Percentiles rank a stretch among this genome's conserved stretches.
phyloP scores from a whole-genome alignment of 2,113 vertebrate species.

The Seriola aureovittata region DNA sequence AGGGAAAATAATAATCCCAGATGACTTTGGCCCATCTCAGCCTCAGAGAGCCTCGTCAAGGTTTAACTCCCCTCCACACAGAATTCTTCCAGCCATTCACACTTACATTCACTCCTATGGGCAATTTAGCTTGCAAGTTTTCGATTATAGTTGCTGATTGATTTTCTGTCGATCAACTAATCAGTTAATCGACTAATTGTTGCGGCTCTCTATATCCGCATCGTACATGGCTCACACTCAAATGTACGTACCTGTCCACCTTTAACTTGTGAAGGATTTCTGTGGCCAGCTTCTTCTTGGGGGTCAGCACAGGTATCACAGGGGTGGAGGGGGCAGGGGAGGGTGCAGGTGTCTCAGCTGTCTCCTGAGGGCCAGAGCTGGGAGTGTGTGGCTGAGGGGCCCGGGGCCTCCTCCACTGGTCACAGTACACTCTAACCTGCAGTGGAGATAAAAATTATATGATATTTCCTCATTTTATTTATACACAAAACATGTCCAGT shows the following conservation, averaged over 20 bases:
- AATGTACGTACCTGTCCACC: constrained; percentile 66
- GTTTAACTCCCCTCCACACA: neutral
- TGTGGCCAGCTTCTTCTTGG: constrained; percentile 70
- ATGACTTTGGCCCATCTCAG: neutral
- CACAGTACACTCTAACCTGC: constrained; percentile 73
- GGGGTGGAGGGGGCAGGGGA: neutral
- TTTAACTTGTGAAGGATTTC: constrained; percentile 71
- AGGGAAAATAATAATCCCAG: neutral
- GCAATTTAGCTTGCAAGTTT: no score
- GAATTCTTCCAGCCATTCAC: neutral
- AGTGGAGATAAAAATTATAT: neutral
- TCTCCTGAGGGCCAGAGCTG: neutral
- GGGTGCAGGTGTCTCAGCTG: neutral
- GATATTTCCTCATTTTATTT: neutral
- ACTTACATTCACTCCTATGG: neutral
- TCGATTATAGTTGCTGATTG: neutral
- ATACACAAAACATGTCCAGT: neutral
- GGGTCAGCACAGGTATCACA: constrained; percentile 47
- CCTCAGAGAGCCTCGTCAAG: neutral
- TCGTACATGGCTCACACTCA: rapidly evolving
- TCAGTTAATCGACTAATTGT: no score
- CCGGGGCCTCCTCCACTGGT: constrained; percentile 72
- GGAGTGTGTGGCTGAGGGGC: neutral
- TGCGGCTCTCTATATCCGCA: rapidly evolving
- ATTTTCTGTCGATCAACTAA: neutral